Evolutionary conservation across 2,888 invertebrate genomes (phyloP).

Genomic region (Acanthoscelides obtectus): DNA sequence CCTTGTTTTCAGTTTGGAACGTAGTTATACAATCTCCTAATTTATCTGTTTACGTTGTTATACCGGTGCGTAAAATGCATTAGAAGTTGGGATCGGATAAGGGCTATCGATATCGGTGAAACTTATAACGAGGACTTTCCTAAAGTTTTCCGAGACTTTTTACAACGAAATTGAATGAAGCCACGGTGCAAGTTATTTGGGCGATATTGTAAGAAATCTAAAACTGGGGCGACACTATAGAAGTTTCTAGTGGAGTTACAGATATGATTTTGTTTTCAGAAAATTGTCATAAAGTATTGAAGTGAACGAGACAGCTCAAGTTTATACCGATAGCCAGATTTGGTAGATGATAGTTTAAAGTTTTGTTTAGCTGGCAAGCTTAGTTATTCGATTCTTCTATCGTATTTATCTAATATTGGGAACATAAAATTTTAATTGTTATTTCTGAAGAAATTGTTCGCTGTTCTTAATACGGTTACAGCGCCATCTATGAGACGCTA

Average conservation of each 20-base stretch:
- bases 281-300: not conserved
- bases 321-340: not conserved
- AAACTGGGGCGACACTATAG: not conserved
- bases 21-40: not conserved
- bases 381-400: too few species aligned
- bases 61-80: not conserved
- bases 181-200: not conserved
- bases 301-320: not conserved
- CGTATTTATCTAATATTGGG: too few species aligned
- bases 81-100: not conserved
- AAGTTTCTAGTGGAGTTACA: not conserved
- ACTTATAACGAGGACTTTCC: not conserved
- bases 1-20: not conserved
- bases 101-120: not conserved
- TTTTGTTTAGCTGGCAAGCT: too few species aligned
- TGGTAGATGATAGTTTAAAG: not conserved
- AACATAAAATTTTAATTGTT: too few species aligned
- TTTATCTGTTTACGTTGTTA: not conserved
- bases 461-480: too few species aligned
- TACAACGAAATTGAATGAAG: not conserved
- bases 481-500: too few species aligned
- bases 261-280: not conserved
- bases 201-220: not conserved
- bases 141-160: not conserved
- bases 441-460: too few species aligned